Percentiles rank a stretch among this genome's conserved stretches.
phyloP scores from a whole-genome alignment of 2,113 vertebrate species.

The Scortum barcoo region DNA sequence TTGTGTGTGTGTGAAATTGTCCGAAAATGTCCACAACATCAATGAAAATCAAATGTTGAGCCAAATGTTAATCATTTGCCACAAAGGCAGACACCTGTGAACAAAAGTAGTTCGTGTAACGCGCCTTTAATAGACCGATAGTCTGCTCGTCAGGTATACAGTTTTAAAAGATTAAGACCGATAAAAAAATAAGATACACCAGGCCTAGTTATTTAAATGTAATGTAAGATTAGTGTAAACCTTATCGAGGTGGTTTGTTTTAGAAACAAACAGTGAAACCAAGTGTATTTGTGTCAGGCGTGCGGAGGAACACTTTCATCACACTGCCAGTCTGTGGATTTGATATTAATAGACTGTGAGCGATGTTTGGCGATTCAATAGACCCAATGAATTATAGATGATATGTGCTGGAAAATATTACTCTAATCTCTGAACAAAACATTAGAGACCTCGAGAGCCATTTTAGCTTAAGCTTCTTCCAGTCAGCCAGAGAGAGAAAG shows the following conservation, averaged over 20 bases:
- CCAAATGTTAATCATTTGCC: not conserved
- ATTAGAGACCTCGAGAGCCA: conserved; percentile 33
- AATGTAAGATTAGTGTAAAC: not conserved
- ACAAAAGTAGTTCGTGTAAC: not conserved
- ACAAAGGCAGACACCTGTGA: no score
- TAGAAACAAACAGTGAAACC: not conserved
- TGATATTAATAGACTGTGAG: conserved; percentile 57
- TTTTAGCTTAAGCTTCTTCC: conserved; percentile 9
- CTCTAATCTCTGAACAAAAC: conserved; percentile 56
- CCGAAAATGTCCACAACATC: not conserved
- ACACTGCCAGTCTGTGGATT: not conserved
- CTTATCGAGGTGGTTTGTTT: not conserved
- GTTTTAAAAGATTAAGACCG: not conserved
- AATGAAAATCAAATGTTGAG: not conserved
- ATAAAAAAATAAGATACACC: not conserved
- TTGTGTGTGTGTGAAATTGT: no score
- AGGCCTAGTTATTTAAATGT: no score
- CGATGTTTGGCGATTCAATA: conserved; percentile 57
- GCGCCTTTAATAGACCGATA: no score
- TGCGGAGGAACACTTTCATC: conserved; percentile 7
- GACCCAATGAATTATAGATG: conserved; percentile 67
- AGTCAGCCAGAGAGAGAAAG: conserved; percentile 13
- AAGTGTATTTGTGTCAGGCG: not conserved
- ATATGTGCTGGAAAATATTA: conserved; percentile 53
- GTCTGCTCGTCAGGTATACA: no score